A percentile compares a stretch with the other conserved stretches of the same genome.
phyloP scores from a whole-genome alignment of 1,140 invertebrate genomes.

The Atta cephalotes region DNA sequence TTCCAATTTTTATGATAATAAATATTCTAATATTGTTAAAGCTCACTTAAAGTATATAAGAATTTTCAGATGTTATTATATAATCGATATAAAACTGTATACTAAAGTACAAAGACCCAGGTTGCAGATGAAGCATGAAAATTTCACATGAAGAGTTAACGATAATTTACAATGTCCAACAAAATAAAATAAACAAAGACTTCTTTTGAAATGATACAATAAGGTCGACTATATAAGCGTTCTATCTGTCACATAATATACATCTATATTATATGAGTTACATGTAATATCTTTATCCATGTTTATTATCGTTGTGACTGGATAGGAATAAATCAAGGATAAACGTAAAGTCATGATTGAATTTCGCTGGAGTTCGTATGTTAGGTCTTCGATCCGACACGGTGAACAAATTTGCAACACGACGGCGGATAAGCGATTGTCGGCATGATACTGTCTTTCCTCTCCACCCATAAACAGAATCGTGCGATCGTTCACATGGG shows the following conservation, averaged over 20 bases:
- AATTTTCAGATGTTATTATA: too few relatives aligned
- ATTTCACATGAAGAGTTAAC: too few relatives aligned
- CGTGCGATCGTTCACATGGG: constrained; percentile 50
- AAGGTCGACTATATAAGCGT: neutral
- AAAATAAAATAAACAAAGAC: neutral
- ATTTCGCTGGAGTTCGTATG: constrained; percentile 23
- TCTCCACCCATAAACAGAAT: constrained; percentile 14
- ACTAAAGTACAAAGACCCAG: too few relatives aligned
- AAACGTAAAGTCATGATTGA: constrained; percentile 17
- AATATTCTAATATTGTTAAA: too few relatives aligned
- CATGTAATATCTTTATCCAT: neutral
- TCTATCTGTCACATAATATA: neutral
- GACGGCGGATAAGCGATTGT: constrained; percentile 35
- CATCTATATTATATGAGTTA: neutral
- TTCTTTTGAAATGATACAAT: neutral
- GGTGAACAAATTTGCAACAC: constrained; percentile 25
- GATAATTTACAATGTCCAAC: too few relatives aligned
- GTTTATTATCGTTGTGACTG: neutral
- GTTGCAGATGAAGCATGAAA: too few relatives aligned
- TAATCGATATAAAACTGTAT: too few relatives aligned
- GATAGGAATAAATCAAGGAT: neutral
- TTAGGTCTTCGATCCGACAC: constrained; percentile 23
- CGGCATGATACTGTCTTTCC: constrained; percentile 19
- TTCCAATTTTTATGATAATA: too few relatives aligned
- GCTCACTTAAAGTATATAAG: too few relatives aligned